A percentile compares a stretch with the other conserved stretches of the same genome.
These are phyloP conservation scores for Anisognathus igniventris DNA, from an alignment of 2,797 vertebrate genomes.

Conservation along the genomic window DNA sequence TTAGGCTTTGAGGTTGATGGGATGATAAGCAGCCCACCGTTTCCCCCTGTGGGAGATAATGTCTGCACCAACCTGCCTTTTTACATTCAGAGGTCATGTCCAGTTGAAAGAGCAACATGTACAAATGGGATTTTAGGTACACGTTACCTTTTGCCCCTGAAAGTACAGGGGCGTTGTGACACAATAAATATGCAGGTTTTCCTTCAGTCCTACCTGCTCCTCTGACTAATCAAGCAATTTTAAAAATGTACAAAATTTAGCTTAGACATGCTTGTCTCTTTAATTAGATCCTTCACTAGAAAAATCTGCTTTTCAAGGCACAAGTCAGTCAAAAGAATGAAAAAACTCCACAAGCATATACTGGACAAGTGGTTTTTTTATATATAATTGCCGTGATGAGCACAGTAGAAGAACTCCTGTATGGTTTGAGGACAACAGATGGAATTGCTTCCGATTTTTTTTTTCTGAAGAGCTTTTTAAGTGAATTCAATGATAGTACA, in stretches of 20 bases:
- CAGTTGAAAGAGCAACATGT: constrained; percentile 18
- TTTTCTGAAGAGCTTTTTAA: constrained; percentile 8
- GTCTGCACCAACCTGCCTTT: constrained; percentile 11
- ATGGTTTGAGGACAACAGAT: background rate
- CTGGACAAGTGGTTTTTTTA: background rate
- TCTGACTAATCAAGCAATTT: background rate
- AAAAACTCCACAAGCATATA: background rate
- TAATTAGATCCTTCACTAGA: background rate
- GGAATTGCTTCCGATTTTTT: background rate
- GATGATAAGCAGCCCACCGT: constrained; percentile 19
- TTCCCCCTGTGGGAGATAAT: constrained; percentile 28
- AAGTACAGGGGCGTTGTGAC: background rate
- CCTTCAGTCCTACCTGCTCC: background rate
- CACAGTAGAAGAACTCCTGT: background rate
- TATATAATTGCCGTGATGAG: background rate
- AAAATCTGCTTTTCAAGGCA: background rate
- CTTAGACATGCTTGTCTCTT: background rate
- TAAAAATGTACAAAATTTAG: background rate
- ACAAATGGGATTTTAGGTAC: constrained; percentile 45
- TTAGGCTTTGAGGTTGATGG: constrained; percentile 51
- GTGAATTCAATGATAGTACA: background rate
- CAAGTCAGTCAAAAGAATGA: background rate
- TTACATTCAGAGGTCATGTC: constrained; percentile 51
- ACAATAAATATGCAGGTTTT: constrained; percentile 13
- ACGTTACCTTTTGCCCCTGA: constrained; percentile 24